Percentiles rank a stretch among this genome's conserved stretches.
These are phyloP conservation scores for Limnothrissa miodon DNA, from an alignment of 2,113 vertebrate genomes.

Conservation along the genomic window DNA sequence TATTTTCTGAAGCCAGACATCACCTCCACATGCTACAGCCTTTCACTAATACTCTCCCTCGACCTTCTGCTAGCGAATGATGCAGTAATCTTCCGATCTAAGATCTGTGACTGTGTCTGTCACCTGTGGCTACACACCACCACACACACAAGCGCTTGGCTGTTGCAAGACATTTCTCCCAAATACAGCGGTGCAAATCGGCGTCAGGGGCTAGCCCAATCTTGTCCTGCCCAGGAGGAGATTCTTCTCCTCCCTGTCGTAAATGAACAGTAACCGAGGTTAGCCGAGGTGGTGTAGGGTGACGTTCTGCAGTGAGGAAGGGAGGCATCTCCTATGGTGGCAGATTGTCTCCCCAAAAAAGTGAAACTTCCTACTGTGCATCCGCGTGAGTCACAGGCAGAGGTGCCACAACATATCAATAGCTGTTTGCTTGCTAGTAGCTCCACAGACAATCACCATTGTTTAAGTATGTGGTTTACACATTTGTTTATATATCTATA, in stretches of 20 bases:
- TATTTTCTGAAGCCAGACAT: too few species aligned
- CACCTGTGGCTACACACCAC: neutral
- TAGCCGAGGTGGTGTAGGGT: neutral
- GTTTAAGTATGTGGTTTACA: neutral
- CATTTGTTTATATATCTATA: neutral
- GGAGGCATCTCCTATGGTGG: neutral
- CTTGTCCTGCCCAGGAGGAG: conserved; percentile 34
- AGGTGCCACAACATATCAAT: conserved; percentile 1
- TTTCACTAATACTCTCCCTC: neutral
- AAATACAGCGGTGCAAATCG: conserved; percentile 39
- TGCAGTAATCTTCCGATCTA: neutral
- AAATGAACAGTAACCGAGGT: conserved; percentile 33
- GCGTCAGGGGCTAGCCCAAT: conserved; percentile 26
- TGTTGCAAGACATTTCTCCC: conserved; percentile 21
- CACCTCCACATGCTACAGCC: too few species aligned
- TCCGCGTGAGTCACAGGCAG: conserved; percentile 28
- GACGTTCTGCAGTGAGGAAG: neutral
- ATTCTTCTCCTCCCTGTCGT: conserved; percentile 40
- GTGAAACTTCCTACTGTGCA: conserved; percentile 8
- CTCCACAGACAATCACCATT: neutral
- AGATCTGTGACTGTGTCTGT: neutral
- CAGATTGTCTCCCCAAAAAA: neutral
- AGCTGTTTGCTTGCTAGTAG: conserved; percentile 16
- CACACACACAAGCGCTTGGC: neutral
- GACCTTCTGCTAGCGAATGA: neutral